A percentile compares a stretch with the other conserved stretches of the same genome.
phyloP scores from a whole-genome alignment of 2,113 vertebrate genomes.

The Ceuthmochares aereus region DNA sequence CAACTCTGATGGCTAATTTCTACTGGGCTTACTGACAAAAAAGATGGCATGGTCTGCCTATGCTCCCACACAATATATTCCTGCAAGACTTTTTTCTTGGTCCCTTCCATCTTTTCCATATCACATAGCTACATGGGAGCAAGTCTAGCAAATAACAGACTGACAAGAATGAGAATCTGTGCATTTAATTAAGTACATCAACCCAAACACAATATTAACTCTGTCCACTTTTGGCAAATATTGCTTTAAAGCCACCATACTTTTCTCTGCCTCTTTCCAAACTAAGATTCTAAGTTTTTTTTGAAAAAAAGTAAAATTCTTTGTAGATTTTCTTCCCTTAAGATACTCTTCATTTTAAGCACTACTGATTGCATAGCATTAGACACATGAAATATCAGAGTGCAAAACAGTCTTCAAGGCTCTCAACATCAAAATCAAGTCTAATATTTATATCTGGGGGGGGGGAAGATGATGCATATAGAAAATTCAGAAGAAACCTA shows the following conservation, averaged over 20 bases:
- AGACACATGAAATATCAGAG: not conserved
- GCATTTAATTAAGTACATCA: not conserved
- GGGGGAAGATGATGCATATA: conserved; percentile 16
- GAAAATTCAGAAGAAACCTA: conserved; percentile 47
- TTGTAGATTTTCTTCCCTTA: not conserved
- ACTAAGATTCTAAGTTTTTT: not conserved
- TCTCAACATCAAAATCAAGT: conserved; percentile 22
- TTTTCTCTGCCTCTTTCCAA: not conserved
- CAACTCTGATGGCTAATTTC: not conserved
- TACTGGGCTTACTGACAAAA: not conserved
- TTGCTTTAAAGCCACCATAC: not conserved
- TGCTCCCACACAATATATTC: not conserved
- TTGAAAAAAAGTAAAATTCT: not conserved
- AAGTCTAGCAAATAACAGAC: not conserved
- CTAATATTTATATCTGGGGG: not conserved
- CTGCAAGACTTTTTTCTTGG: not conserved
- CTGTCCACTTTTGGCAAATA: not conserved
- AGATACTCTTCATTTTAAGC: not conserved
- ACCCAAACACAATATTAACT: not conserved
- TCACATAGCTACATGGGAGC: not conserved
- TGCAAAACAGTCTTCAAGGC: not conserved
- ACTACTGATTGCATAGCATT: not conserved
- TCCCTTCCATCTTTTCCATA: not conserved
- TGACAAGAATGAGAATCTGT: not conserved
- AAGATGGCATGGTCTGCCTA: not conserved